Evolutionary conservation across 2,797 vertebrate species (phyloP).

Genomic region (Australoheros facetus): DNA sequence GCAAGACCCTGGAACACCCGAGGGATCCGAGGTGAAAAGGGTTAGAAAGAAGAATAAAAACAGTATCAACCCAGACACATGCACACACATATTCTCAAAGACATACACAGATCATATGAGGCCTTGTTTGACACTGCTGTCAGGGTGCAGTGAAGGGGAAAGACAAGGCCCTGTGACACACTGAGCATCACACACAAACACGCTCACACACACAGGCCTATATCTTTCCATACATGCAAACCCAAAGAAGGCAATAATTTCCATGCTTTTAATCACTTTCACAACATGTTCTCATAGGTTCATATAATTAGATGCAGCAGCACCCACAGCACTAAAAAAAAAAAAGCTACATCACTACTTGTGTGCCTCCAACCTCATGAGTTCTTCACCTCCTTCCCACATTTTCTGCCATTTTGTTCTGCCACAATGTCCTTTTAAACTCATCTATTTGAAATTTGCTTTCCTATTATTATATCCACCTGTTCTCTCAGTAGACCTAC

Average conservation of each 20-base stretch:
- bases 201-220: conserved; percentile 36
- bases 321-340: conserved; percentile 30
- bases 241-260: conserved; percentile 34
- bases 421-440: not conserved
- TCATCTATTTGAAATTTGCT: not conserved
- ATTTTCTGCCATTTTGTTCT: not conserved
- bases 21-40: conserved; percentile 67
- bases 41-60: conserved; percentile 72
- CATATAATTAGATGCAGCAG: conserved; percentile 39
- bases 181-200: conserved; percentile 52
- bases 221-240: conserved; percentile 27
- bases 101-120: conserved; percentile 77
- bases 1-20: conserved; percentile 75
- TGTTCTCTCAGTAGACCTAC: not conserved
- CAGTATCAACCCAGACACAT: conserved; percentile 70
- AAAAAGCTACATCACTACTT: conserved; percentile 9
- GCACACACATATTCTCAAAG: conserved; percentile 69
- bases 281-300: conserved; percentile 25
- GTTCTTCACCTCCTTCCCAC: conserved; percentile 16
- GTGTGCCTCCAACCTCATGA: not conserved
- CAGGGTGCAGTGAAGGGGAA: conserved; percentile 81
- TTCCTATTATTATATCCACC: not conserved
- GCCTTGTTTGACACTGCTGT: conserved; percentile 81
- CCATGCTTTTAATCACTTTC: conserved; percentile 37
- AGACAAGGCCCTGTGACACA: conserved; percentile 74